These are phyloP conservation scores for Neopipo cinnamomea DNA, from an alignment of 2,113 vertebrate genomes.

Conservation along the genomic window DNA sequence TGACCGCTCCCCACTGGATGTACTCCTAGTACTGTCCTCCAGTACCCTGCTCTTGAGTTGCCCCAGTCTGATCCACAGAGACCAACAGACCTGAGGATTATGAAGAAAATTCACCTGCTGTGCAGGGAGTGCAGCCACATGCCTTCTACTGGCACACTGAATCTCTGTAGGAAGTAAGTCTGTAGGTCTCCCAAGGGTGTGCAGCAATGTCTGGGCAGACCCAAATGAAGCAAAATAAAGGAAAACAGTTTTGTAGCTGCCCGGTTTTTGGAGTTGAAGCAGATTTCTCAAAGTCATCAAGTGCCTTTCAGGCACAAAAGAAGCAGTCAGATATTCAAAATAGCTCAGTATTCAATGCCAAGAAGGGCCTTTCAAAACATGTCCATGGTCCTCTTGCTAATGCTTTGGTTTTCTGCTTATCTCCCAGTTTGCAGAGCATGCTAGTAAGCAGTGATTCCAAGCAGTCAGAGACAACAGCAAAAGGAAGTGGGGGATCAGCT, in stretches of 20 bases:
- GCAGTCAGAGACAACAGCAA: background rate
- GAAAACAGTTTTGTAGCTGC: background rate
- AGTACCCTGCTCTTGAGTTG: background rate
- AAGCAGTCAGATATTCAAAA: background rate
- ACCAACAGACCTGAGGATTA: background rate
- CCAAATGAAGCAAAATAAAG: background rate
- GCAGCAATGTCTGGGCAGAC: background rate
- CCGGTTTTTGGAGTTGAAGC: background rate
- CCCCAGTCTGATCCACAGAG: background rate
- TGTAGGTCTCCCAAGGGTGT: background rate
- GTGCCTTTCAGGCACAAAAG: background rate
- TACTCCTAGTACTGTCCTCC: background rate
- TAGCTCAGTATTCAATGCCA: background rate
- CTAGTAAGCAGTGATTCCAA: background rate
- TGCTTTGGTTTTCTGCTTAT: background rate
- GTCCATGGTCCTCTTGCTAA: background rate
- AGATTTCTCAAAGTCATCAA: background rate
- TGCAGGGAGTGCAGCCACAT: background rate
- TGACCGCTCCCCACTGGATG: background rate
- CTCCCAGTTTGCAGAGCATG: background rate
- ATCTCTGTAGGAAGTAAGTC: background rate
- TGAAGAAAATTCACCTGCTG: background rate
- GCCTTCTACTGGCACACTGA: background rate
- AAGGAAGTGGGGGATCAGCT: fast-evolving
- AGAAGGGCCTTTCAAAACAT: background rate